These are phyloP conservation scores for Desoria tigrina DNA, from an alignment of 2,888 invertebrate genomes.

Conservation along the genomic window DNA sequence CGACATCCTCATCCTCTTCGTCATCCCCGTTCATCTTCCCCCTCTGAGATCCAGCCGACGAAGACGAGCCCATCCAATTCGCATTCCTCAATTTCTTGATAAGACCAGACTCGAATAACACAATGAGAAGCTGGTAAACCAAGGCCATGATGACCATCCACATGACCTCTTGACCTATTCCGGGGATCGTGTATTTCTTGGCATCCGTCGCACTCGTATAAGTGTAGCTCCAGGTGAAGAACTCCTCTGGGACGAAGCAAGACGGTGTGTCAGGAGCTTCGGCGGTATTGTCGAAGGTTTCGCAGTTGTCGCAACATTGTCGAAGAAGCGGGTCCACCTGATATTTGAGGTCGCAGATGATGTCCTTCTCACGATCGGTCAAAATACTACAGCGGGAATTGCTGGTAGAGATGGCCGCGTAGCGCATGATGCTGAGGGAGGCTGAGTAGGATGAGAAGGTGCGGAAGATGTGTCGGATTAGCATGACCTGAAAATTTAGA, in stretches of 20 bases:
- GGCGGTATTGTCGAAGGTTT: constrained; percentile 16
- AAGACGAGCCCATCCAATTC: not conserved
- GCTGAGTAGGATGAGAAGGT: constrained; percentile 47
- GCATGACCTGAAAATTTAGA: too few species aligned
- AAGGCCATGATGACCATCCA: constrained; percentile 41
- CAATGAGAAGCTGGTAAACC: constrained; percentile 37
- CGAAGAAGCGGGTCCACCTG: constrained; percentile 41
- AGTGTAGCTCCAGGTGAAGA: constrained; percentile 45
- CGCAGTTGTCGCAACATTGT: constrained; percentile 35
- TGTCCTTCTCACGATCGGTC: constrained; percentile 34
- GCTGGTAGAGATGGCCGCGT: constrained; percentile 44
- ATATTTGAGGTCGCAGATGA: constrained; percentile 45
- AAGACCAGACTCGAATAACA: constrained; percentile 38
- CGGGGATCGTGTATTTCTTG: constrained; percentile 37
- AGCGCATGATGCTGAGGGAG: constrained; percentile 49
- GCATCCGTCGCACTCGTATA: constrained; percentile 42
- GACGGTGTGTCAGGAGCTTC: constrained; percentile 23
- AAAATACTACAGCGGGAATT: constrained; percentile 49
- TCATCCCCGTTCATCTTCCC: not conserved
- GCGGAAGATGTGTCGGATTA: constrained; percentile 28
- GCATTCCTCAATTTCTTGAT: constrained; percentile 8
- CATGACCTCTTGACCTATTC: constrained; percentile 47
- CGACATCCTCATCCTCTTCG: constrained; percentile 37
- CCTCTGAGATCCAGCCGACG: not conserved
- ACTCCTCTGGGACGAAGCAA: constrained; percentile 39